Conservation (phyloP, 2,888 invertebrate genomes). For the Zeuzera pyrina region DNA sequence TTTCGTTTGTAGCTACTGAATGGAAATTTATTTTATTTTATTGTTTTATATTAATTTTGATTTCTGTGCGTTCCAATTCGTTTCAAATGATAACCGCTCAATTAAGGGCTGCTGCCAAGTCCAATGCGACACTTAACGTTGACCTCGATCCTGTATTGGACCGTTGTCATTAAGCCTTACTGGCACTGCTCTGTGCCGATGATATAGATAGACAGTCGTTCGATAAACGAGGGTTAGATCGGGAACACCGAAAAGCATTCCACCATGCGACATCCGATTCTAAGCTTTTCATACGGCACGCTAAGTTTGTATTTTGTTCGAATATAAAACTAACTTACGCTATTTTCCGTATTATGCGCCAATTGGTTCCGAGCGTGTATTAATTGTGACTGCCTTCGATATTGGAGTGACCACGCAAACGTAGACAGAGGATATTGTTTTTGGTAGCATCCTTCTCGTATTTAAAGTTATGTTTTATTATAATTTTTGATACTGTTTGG, state of each 20-base stretch:
- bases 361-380: constrained; percentile 44
- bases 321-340: constrained; percentile 19
- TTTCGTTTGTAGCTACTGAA: constrained; percentile 17
- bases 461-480: too few species aligned
- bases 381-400: constrained; percentile 45
- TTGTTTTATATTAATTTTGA: constrained; percentile 4
- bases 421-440: too few species aligned
- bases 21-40: constrained; percentile 17
- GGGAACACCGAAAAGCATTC: constrained; percentile 25
- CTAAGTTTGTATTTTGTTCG: constrained; percentile 32
- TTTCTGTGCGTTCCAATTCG: constrained; percentile 7
- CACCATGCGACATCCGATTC: constrained; percentile 22
- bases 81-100: constrained; percentile 40
- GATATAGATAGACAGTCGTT: constrained; percentile 40
- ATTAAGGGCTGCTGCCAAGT: constrained; percentile 52
- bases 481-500: too few species aligned
- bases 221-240: constrained; percentile 51
- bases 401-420: constrained; percentile 30
- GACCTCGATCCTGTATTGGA: constrained; percentile 60
- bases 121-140: constrained; percentile 51
- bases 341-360: constrained; percentile 19
- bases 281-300: constrained; percentile 19
- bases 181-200: constrained; percentile 40
- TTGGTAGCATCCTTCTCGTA: too few species aligned
- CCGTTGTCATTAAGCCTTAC: constrained; percentile 57